Evolutionary conservation across 2,888 invertebrate genomes (phyloP).

Genomic region (Drosophila emarginata): DNA sequence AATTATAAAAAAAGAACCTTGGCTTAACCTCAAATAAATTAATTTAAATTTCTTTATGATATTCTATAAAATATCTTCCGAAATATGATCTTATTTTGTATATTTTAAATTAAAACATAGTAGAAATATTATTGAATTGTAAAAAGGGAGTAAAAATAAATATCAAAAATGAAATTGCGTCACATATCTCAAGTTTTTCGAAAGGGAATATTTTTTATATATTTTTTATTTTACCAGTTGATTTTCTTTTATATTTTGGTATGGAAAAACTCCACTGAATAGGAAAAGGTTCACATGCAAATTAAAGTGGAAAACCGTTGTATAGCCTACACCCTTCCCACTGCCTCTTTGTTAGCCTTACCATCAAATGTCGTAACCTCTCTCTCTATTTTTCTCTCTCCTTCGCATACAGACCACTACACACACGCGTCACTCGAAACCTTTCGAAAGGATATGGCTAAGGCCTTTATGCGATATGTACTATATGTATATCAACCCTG

Average conservation of each 20-base stretch:
- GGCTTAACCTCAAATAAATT: no score
- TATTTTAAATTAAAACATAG: no score
- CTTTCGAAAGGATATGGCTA: constrained; percentile 1
- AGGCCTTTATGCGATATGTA: neutral
- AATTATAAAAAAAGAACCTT: no score
- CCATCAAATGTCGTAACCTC: no score
- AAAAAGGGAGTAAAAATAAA: no score
- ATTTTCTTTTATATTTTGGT: neutral
- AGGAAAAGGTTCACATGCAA: constrained; percentile 54
- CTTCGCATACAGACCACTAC: constrained; percentile 1
- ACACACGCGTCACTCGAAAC: constrained; percentile 37
- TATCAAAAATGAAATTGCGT: no score
- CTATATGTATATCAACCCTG: constrained; percentile 39
- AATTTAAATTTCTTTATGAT: no score
- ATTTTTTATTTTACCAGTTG: neutral
- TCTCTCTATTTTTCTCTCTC: no score
- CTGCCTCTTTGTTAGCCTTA: neutral
- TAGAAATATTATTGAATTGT: no score
- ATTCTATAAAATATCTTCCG: no score
- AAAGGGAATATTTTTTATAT: neutral
- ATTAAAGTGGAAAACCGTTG: constrained; percentile 32
- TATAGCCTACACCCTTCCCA: constrained; percentile 9
- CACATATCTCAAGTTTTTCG: neutral
- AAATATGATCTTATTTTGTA: no score
- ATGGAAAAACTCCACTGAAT: neutral